Conservation (phyloP, 1,140 invertebrate genomes). For the Bombus sylvicola region DNA sequence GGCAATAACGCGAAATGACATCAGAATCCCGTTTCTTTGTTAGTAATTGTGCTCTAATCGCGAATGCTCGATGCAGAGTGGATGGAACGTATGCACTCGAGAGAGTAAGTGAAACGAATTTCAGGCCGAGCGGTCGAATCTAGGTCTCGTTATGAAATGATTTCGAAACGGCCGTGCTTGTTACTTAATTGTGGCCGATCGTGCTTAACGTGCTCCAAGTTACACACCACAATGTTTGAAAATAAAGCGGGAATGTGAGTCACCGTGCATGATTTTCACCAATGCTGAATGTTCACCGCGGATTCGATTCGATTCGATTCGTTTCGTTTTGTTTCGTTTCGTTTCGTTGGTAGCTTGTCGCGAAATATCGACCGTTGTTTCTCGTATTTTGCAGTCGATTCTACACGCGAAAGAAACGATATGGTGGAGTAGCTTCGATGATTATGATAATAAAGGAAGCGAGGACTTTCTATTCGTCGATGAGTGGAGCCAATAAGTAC, state of each 20-base stretch:
- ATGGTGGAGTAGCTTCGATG: too few species aligned
- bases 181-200: conserved; percentile 65
- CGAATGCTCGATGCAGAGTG: neutral
- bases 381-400: neutral
- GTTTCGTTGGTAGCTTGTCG: neutral
- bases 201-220: conserved; percentile 28
- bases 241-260: neutral
- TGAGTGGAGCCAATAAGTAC: too few species aligned
- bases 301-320: neutral
- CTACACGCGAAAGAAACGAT: too few species aligned
- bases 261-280: neutral
- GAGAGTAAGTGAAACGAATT: conserved; percentile 45
- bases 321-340: neutral
- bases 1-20: conserved; percentile 22
- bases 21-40: conserved; percentile 24
- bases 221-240: conserved; percentile 2
- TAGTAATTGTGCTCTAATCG: conserved; percentile 36
- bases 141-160: conserved; percentile 66
- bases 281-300: neutral
- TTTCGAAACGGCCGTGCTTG: conserved; percentile 50
- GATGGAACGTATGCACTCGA: conserved; percentile 15
- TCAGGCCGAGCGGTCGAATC: conserved; percentile 49
- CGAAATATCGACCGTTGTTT: neutral
- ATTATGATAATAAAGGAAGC: too few species aligned
- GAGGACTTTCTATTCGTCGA: too few species aligned